phyloP scores from a whole-genome alignment of 2,888 invertebrate genomes.

The Agapostemon virescens region DNA sequence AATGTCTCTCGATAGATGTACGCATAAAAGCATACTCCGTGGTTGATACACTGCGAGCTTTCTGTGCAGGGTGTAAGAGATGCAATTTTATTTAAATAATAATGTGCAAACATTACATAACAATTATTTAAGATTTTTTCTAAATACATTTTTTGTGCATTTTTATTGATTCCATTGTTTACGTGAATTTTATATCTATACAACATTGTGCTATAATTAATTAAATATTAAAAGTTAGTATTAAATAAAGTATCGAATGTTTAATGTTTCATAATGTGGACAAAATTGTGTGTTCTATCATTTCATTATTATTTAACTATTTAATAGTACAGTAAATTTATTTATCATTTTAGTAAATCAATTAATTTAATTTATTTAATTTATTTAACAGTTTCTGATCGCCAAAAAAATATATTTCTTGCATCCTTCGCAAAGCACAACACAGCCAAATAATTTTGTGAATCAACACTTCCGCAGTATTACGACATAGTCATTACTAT shows the following conservation, averaged over 20 bases:
- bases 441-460: background rate
- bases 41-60: slow-evolving; percentile 9
- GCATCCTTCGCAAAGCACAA: background rate
- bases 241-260: background rate
- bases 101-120: background rate
- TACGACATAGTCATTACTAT: background rate
- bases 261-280: background rate
- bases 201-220: background rate
- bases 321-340: background rate
- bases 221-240: background rate
- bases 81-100: background rate
- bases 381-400: background rate
- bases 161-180: background rate
- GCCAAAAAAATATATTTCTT: background rate
- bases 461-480: background rate
- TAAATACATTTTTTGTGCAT: no score
- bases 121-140: no score
- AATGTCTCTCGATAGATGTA: slow-evolving; percentile 21
- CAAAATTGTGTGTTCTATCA: background rate
- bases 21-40: slow-evolving; percentile 23
- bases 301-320: background rate
- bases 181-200: background rate
- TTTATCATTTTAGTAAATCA: background rate
- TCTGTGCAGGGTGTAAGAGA: background rate
- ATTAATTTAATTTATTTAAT: background rate